phyloP scores from a whole-genome alignment of 2,113 vertebrate species.

The Phasianus colchicus region DNA sequence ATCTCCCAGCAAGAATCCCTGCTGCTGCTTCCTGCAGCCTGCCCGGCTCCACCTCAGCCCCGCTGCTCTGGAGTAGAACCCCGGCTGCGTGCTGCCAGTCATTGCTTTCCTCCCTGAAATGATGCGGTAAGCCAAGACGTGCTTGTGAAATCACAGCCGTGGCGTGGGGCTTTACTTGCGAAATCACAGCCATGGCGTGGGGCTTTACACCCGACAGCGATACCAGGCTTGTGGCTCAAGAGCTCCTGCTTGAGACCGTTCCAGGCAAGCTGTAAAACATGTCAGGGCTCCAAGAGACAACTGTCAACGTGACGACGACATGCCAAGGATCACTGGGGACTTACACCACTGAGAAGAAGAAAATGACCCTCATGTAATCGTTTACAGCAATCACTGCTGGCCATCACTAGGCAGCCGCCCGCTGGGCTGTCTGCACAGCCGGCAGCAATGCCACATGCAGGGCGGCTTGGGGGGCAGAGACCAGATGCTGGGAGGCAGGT shows the following conservation, averaged over 20 bases:
- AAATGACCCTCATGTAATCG: neutral
- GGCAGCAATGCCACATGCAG: neutral
- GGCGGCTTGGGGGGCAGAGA: neutral
- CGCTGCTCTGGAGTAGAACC: neutral
- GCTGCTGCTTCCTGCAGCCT: neutral
- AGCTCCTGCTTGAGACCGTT: fast-evolving
- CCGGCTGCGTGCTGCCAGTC: neutral
- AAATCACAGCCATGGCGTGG: fast-evolving
- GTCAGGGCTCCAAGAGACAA: neutral
- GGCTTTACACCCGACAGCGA: fast-evolving
- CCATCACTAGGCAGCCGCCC: neutral
- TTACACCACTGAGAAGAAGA: neutral
- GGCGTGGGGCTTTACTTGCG: neutral
- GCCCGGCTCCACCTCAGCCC: neutral
- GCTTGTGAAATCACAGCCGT: neutral
- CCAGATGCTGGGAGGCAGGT: neutral
- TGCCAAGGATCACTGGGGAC: neutral
- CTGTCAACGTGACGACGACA: neutral
- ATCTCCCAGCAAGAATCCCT: neutral
- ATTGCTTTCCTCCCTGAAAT: neutral
- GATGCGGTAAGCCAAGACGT: neutral
- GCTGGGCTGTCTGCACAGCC: neutral
- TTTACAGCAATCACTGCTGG: neutral
- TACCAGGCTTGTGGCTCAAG: fast-evolving
- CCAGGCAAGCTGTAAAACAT: neutral